Conservation (phyloP, 2,888 invertebrate genomes). For the Allolobophora icterica region DNA sequence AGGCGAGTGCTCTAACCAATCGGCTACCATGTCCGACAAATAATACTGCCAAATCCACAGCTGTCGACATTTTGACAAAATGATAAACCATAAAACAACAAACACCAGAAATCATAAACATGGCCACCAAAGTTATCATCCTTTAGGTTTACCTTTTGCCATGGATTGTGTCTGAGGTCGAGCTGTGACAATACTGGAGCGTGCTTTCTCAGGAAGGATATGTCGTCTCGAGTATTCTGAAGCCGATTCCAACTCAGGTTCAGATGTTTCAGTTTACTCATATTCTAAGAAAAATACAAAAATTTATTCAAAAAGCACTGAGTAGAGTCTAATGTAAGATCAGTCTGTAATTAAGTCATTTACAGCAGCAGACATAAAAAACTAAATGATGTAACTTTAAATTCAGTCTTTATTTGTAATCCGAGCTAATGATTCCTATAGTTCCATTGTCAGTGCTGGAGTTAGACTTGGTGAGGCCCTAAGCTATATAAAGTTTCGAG, state of each 20-base stretch:
- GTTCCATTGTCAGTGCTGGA: no score
- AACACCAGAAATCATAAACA: neutral
- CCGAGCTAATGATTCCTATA: neutral
- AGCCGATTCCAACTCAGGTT: constrained; percentile 63
- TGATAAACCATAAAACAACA: neutral
- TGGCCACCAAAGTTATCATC: neutral
- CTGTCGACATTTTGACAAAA: neutral
- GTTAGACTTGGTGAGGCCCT: no score
- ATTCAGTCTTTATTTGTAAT: neutral
- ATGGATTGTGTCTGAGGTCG: constrained; percentile 61
- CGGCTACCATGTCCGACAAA: neutral
- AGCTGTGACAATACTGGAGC: constrained; percentile 55
- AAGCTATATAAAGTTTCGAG: no score
- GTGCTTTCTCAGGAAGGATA: constrained; percentile 61
- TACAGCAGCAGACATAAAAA: neutral
- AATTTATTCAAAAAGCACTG: neutral
- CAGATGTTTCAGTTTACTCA: constrained; percentile 56
- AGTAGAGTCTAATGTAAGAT: neutral
- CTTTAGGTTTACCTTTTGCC: constrained; percentile 56
- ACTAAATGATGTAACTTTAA: neutral
- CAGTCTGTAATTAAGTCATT: no score
- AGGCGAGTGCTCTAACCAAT: no score
- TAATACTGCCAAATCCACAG: neutral
- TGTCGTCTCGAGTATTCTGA: constrained; percentile 58
- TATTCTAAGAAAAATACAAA: constrained; percentile 32